A percentile compares a stretch with the other conserved stretches of the same genome.
Conservation (phyloP, 2,113 vertebrate genomes). For the Vidua chalybeata region DNA sequence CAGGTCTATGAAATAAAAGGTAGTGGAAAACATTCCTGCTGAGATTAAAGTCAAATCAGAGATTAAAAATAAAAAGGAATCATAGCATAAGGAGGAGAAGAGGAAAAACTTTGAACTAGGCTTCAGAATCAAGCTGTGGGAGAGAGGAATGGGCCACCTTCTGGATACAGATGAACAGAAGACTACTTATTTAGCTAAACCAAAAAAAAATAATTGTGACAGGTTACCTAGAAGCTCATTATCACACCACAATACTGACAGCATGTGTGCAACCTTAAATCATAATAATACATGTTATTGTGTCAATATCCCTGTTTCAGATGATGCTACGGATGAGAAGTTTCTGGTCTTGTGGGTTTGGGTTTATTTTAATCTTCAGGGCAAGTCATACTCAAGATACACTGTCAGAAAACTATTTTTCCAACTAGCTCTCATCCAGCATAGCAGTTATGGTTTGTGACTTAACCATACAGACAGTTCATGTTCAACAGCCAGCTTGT, state of each 20-base stretch:
- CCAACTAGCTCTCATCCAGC: constrained; percentile 6
- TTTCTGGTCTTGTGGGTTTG: background rate
- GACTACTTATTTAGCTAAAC: background rate
- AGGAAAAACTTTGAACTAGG: background rate
- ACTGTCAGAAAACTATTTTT: constrained; percentile 23
- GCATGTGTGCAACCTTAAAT: background rate
- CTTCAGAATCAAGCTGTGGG: background rate
- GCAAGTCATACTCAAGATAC: background rate
- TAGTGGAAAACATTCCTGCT: background rate
- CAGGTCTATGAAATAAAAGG: background rate
- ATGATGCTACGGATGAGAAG: background rate
- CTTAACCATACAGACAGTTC: background rate
- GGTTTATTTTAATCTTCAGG: constrained; percentile 6
- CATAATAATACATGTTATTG: background rate
- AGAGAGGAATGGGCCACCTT: background rate
- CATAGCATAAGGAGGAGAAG: background rate
- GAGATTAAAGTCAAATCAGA: background rate
- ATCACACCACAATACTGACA: background rate
- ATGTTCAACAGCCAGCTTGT: background rate
- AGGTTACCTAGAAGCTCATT: background rate
- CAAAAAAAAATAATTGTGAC: background rate
- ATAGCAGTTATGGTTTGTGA: constrained; percentile 15
- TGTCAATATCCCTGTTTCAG: background rate
- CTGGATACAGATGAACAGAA: background rate
- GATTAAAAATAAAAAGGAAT: background rate